A percentile compares a stretch with the other conserved stretches of the same genome.
phyloP scores from a whole-genome alignment of 2,797 vertebrate genomes.

The Melanotaenia boesemani region DNA sequence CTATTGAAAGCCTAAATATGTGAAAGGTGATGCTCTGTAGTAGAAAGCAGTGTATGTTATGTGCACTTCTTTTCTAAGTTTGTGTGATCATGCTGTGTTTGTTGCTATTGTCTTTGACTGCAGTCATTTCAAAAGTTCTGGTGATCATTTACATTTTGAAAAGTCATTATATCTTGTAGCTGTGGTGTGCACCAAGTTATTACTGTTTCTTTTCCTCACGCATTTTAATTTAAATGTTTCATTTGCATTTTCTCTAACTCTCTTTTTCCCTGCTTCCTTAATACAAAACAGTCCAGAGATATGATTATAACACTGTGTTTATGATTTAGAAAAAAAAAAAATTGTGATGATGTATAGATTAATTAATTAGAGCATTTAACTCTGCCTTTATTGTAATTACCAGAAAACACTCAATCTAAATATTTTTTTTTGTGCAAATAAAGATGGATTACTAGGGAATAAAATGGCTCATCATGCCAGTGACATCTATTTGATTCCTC shows the following conservation, averaged over 20 bases:
- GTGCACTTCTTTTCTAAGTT: not conserved
- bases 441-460: not conserved
- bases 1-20: not conserved
- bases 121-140: not conserved
- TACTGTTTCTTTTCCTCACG: not conserved
- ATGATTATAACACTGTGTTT: not conserved
- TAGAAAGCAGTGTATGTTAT: not conserved
- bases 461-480: not conserved
- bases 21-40: not conserved
- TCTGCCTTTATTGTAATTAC: not conserved
- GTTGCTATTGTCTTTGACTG: constrained; percentile 2
- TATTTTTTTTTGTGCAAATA: not conserved
- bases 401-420: not conserved
- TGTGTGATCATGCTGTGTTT: not conserved
- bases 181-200: constrained; percentile 11
- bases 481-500: not conserved
- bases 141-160: constrained; percentile 16
- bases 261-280: not conserved
- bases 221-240: not conserved
- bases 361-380: not conserved
- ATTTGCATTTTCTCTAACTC: not conserved
- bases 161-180: constrained; percentile 3
- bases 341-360: not conserved
- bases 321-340: not conserved
- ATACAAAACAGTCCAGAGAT: not conserved